Conservation (phyloP, 2,113 vertebrate genomes). For the Oceanites oceanicus region DNA sequence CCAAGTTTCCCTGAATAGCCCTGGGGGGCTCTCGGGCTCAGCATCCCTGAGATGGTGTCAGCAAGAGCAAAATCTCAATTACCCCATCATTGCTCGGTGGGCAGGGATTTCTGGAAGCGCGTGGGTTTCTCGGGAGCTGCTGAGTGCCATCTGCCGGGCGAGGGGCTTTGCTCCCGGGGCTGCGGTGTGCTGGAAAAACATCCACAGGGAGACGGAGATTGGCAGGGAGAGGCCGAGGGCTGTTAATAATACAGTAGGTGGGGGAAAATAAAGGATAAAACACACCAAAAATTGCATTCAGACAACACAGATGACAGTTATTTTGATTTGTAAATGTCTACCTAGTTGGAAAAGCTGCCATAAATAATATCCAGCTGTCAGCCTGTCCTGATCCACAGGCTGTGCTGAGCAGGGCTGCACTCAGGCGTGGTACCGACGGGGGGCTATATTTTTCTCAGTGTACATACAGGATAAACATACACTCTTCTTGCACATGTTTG, state of each 20-base stretch:
- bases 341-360: slow-evolving; percentile 60
- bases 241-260: slow-evolving; percentile 43
- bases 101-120: background rate
- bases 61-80: background rate
- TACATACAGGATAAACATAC: slow-evolving; percentile 41
- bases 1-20: background rate
- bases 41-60: background rate
- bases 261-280: slow-evolving; percentile 25
- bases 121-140: background rate
- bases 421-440: background rate
- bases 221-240: slow-evolving; percentile 14
- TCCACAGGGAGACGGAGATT: background rate
- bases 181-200: background rate
- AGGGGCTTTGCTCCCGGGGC: background rate
- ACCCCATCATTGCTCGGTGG: accelerated
- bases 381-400: background rate
- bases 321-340: slow-evolving; percentile 74
- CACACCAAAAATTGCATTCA: slow-evolving; percentile 47
- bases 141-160: slow-evolving; percentile 44
- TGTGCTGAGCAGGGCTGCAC: background rate
- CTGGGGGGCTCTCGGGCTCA: background rate
- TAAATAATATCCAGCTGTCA: slow-evolving; percentile 68
- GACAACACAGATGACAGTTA: slow-evolving; percentile 65
- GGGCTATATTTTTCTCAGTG: slow-evolving; percentile 58
- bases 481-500: slow-evolving; percentile 30